phyloP scores from a whole-genome alignment of 2,888 invertebrate species.

The Cylloceria caligata region DNA sequence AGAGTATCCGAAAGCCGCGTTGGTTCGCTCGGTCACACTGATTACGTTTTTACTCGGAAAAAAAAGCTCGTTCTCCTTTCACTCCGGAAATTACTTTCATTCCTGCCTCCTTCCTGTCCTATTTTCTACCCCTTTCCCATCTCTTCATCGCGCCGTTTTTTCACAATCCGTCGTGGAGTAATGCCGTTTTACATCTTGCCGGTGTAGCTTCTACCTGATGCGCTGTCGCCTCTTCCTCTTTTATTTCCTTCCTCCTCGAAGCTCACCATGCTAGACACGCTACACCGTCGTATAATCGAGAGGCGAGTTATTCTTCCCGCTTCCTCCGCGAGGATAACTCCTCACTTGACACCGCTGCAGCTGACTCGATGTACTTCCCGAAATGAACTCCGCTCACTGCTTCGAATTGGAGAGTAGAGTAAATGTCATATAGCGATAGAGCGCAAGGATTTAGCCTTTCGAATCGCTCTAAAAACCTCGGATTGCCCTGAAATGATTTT shows the following conservation, averaged over 20 bases:
- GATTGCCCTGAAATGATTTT: background rate
- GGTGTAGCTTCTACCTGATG: constrained; percentile 24
- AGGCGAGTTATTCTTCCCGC: constrained; percentile 46
- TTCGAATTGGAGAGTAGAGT: constrained; percentile 12
- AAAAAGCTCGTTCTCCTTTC: constrained; percentile 73
- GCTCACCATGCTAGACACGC: constrained; percentile 16
- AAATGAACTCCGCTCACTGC: constrained; percentile 31
- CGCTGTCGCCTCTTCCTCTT: constrained; percentile 24
- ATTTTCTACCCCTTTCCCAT: constrained; percentile 46
- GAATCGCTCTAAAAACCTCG: constrained; percentile 9
- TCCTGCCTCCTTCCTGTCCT: constrained; percentile 70
- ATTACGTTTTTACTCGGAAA: constrained; percentile 58
- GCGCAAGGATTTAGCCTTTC: background rate
- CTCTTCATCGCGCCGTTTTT: constrained; percentile 40
- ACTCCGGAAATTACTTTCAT: constrained; percentile 79
- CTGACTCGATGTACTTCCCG: constrained; percentile 38
- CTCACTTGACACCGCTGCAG: constrained; percentile 26
- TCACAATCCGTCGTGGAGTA: constrained; percentile 55
- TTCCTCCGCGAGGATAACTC: constrained; percentile 17
- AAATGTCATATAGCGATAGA: background rate
- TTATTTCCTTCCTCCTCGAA: constrained; percentile 13
- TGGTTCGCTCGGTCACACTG: constrained; percentile 56
- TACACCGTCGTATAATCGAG: constrained; percentile 57
- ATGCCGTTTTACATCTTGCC: constrained; percentile 46
- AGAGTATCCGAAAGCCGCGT: constrained; percentile 40